Conservation (phyloP, 2,888 invertebrate species). For the Drosophila neonasuta region DNA sequence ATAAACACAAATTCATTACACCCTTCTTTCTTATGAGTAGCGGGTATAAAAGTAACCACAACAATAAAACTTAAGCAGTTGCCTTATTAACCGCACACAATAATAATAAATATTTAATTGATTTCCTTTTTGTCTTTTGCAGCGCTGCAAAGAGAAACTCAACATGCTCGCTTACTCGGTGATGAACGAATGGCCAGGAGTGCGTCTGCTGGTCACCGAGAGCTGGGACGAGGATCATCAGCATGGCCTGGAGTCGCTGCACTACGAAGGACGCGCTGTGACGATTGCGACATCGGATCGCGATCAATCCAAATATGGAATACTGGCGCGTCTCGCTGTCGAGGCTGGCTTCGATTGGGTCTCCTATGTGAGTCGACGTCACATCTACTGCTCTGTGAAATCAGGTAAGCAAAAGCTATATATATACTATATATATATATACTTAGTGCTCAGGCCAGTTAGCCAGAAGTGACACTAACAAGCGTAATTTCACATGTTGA, state of each 20-base stretch:
- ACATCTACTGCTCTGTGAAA: conserved; percentile 98
- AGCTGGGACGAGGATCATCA: conserved; percentile 97
- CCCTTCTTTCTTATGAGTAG: too few species aligned
- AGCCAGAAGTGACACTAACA: conserved; percentile 80
- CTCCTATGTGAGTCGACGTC: conserved; percentile 95
- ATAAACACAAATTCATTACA: too few species aligned
- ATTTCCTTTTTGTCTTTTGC: conserved; percentile 17
- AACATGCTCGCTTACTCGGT: conserved; percentile 97
- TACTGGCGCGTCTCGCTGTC: conserved; percentile 96
- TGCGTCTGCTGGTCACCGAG: conserved; percentile 94
- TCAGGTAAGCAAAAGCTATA: conserved; percentile 88
- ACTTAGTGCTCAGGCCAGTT: conserved; percentile 48
- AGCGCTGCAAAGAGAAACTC: conserved; percentile 97
- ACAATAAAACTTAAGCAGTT: conserved; percentile 10
- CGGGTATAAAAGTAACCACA: neutral
- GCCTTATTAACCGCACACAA: conserved; percentile 27
- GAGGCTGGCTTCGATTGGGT: conserved; percentile 99
- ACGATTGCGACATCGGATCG: conserved; percentile 97
- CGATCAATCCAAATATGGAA: conserved; percentile 96
- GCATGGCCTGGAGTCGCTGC: conserved; percentile 89
- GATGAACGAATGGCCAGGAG: conserved; percentile 99
- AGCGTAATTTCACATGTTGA: conserved; percentile 80
- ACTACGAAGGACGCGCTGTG: conserved; percentile 98
- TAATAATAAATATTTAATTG: conserved; percentile 29
- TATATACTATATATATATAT: neutral